Base-by-base conservation (phyloP, 2,888 invertebrate genomes). In the Smittia sp. region DNA sequence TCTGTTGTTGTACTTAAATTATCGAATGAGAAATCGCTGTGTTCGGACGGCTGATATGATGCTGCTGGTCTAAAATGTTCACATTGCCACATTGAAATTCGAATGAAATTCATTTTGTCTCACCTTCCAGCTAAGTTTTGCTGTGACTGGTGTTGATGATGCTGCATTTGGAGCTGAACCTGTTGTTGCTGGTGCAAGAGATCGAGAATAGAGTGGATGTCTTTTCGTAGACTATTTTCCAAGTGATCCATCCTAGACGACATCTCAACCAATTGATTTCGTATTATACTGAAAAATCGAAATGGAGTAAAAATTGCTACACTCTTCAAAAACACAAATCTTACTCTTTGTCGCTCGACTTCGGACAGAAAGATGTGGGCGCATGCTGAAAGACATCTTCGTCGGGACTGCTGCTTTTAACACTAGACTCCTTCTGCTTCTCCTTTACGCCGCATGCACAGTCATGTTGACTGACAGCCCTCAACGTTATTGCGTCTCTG, bases 21-120 rank as follows among this genome's bases (percentile, higher is more conserved):
- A 76, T 79, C 79, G 76, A 79, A 78, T 74, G 79, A 77, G 75
- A 79, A 78, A 77, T 79, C 79, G 77, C 79, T 79, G 18, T 54
- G 72, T 77, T 78, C 79, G 77, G 79, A 79, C 77, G 78, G 79
- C 75, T 78, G 79, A 76, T 77, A 77, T 76, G 78, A 78, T 76
- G 78, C 76, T 63, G 77, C 74, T 76, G 77, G 74, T 77, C 77
- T 73, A 15, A 6, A 46, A 15, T 46, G n/a, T 11, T 1, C 27
- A 25, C 11, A 46, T n/a, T n/a, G 2, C 46, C 2, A 46, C 11
- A 46, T n/a, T n/a, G 3, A 9, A 32, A 6, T 32, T 9, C 32
- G 52, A 46, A 11, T 15, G n/a, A 15, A 46, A 1, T 46, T 46
- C 52, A 46, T 46, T 62, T 3, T 39, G 11, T 4, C 15, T 66